A percentile compares a stretch with the other conserved stretches of the same genome.
phyloP scores from a whole-genome alignment of 1,140 invertebrate species.

The Drosophila aff. region DNA sequence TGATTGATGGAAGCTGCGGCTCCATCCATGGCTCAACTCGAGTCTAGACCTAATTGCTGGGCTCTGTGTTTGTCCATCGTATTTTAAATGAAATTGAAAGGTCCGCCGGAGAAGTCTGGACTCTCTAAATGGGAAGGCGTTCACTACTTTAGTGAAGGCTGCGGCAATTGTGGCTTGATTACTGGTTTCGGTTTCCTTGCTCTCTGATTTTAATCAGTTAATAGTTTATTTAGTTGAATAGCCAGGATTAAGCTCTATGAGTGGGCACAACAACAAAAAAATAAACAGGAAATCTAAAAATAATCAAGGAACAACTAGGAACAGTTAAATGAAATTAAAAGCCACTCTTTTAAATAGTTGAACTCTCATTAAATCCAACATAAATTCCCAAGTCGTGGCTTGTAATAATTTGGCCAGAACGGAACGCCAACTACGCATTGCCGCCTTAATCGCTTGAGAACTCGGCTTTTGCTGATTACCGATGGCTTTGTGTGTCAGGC shows the following conservation, averaged over 20 bases:
- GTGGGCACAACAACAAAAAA: background rate
- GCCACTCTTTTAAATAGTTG: background rate
- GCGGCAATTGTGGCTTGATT: constrained; percentile 63
- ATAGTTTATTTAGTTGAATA: constrained; percentile 78
- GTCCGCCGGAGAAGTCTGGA: constrained; percentile 17
- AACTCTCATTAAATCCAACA: constrained; percentile 4
- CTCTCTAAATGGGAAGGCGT: constrained; percentile 68
- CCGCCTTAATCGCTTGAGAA: constrained; percentile 33
- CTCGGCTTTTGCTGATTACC: constrained; percentile 10
- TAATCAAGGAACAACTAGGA: background rate
- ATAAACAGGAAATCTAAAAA: constrained; percentile 14
- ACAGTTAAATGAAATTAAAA: background rate
- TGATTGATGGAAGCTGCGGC: constrained; percentile 60
- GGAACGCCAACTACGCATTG: constrained; percentile 42
- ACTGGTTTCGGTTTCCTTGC: constrained; percentile 56
- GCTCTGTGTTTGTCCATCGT: constrained; percentile 58
- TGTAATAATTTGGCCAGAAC: constrained; percentile 33
- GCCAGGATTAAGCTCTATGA: constrained; percentile 9
- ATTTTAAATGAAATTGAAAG: constrained; percentile 77
- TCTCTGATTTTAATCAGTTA: constrained; percentile 78
- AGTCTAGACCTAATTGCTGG: constrained; percentile 59
- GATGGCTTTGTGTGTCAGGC: constrained; percentile 49
- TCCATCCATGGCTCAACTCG: constrained; percentile 11
- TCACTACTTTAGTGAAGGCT: constrained; percentile 69
- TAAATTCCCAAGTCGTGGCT: constrained; percentile 21